Conservation (phyloP, 2,113 vertebrate species). For the Varanus salvator region DNA sequence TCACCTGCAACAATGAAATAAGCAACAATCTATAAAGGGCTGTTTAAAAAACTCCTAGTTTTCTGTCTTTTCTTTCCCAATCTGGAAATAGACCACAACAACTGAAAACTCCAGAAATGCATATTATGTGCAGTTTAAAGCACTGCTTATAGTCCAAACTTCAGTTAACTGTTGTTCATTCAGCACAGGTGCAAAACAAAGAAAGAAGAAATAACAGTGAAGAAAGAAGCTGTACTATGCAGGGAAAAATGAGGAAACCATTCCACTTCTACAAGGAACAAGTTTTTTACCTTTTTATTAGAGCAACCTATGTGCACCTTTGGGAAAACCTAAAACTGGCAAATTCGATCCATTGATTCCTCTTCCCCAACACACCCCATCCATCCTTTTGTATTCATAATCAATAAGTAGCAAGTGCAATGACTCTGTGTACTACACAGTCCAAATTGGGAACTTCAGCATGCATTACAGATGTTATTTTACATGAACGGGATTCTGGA, state of each 20-base stretch:
- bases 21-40: neutral
- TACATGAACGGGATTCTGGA: neutral
- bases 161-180: neutral
- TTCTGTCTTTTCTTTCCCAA: neutral
- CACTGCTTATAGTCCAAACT: neutral
- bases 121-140: neutral
- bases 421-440: neutral
- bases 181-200: slow-evolving; percentile 40
- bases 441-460: neutral
- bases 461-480: neutral
- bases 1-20: neutral
- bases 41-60: neutral
- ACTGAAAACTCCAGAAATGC: neutral
- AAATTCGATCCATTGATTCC: neutral
- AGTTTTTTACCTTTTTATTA: slow-evolving; percentile 6
- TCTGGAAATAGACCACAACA: neutral
- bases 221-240: neutral
- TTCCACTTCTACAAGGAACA: slow-evolving; percentile 35
- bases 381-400: neutral
- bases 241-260: slow-evolving; percentile 23
- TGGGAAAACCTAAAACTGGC: neutral
- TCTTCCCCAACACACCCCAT: neutral
- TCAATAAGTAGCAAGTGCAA: neutral
- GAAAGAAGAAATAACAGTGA: slow-evolving; percentile 13
- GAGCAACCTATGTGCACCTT: neutral